Base-by-base conservation (phyloP, 2,797 vertebrate genomes). In the Hydrocynus forskahlii region DNA sequence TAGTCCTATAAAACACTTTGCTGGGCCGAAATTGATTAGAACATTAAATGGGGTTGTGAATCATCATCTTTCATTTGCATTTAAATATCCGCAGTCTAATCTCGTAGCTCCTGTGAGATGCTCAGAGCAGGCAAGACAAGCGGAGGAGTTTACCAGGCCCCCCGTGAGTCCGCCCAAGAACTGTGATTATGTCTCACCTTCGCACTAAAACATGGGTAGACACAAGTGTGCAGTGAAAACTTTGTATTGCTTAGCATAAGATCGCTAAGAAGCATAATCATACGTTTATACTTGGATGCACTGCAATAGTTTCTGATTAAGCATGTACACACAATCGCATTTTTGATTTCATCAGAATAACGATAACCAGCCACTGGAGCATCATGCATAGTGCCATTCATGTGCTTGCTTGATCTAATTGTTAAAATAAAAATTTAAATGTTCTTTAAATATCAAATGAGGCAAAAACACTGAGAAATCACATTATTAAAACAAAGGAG, bases 1-100 rank as follows among this genome's bases (percentile, higher is more conserved):
- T 88, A 88, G 77, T 81, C 77, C 84, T 78, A 88, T 91, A 90
- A 91, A 92, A 88, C 87, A 88, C 86, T 87, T 86, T 82, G 83
- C 83, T 80, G 82, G 80, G 82, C 82, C 83, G 62, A 86, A 89
- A 90, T 74, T 88, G 84, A 90, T 88, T 89, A 85, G 82, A 83
- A 83, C 87, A 85, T 84, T 87, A 88, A 87, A 91, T 86, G 83
- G 81, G 85, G 86, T 87, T 81, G 89, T 90, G 89, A 91, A 91
- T 88, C 81, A 64, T 84, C 81, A 57, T 84, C 82, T 90, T 90
- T 91, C 87, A 89, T 91, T 90, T 92, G 88, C 87, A 90, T 91
- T 88, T 88, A 88, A 91, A 91, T 87, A 88, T 89, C 78, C 77
- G 84, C 80, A 84, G 78, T 81, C 75, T 87, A 80, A 85, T 81